A percentile compares a stretch with the other conserved stretches of the same genome.
Evolutionary conservation across 1,140 invertebrate species (phyloP).

Genomic region (Drosophila carrolli): DNA sequence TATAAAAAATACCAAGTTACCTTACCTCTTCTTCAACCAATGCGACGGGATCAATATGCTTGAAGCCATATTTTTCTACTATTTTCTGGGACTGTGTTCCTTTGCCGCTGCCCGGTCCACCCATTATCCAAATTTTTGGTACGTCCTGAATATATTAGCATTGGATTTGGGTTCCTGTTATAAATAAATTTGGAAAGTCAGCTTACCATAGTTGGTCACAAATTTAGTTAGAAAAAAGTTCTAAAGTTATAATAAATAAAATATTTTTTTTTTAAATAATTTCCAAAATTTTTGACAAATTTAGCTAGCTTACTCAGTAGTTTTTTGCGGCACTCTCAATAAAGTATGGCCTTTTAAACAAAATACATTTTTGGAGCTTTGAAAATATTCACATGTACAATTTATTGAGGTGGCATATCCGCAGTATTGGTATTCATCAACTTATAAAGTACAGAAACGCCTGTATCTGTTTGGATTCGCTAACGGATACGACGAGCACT

Average conservation of each 20-base stretch:
- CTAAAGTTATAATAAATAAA: conserved; percentile 9
- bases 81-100: conserved; percentile 38
- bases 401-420: conserved; percentile 41
- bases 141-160: conserved; percentile 20
- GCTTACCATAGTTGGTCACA: conserved; percentile 32
- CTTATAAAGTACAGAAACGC: conserved; percentile 80
- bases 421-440: conserved; percentile 36
- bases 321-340: background rate
- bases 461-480: conserved; percentile 82
- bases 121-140: conserved; percentile 49
- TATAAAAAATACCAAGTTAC: background rate
- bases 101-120: conserved; percentile 48
- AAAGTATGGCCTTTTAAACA: background rate
- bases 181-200: background rate
- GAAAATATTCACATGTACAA: conserved; percentile 22
- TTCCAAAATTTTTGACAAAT: conserved; percentile 24
- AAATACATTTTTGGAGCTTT: conserved; percentile 10
- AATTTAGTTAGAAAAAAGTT: background rate
- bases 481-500: conserved; percentile 70
- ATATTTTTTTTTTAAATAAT: background rate
- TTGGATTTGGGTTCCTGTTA: background rate
- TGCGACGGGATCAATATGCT: conserved; percentile 23
- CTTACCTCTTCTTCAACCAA: conserved; percentile 36
- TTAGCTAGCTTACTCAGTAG: background rate
- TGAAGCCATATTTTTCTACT: conserved; percentile 33